Evolutionary conservation across 2,888 invertebrate genomes (phyloP), one percentile per base, ranked within the genome.

Genomic region (Eucriotettix oculatus): DNA sequence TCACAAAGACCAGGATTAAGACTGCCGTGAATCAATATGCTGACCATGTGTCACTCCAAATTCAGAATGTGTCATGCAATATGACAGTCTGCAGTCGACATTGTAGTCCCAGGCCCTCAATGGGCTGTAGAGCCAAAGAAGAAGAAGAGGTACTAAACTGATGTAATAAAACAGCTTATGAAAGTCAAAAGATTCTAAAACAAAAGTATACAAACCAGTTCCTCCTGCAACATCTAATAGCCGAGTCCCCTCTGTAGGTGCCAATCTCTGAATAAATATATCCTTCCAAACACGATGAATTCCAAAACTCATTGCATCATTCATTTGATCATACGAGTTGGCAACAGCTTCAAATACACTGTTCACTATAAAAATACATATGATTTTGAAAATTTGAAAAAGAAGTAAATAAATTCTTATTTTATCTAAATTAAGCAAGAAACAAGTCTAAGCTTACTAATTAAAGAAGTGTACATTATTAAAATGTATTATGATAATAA

Each of bases 211-310:
- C 55, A n/a, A 14, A 86, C 89, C 93, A 66, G 95, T 99, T 41
- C 99, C 99, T n/a, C 99, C 98, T 56, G 98, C 98, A 68, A 96
- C 91, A 75, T 99, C 99, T 16, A 99, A 73, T 9, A 97, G 76
- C 65, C 79, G 82, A 41, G 85, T 91, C 61, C 85, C 86, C 57
- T 80, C 82, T 7, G 81, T 81, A 0, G 95, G 91, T 2, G 83
- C 82, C 54, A 98, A 74, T 55, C 83, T 79, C 60, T 84, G 79
- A 63, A 99, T 84, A 68, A 98, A 94, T 59, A 86, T 81, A 71
- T 98, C 95, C 73, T 99, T 99, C 99, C 99, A 99, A 3, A 97
- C 65, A 54, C 98, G 78, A 74, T 99, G 99, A 62, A 98, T 81
- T 10, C 98, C 97, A 64, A 86, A 76, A 58, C 96, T 97, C 97